phyloP scores from a whole-genome alignment of 1,140 invertebrate genomes.

The Oppia nitens region DNA sequence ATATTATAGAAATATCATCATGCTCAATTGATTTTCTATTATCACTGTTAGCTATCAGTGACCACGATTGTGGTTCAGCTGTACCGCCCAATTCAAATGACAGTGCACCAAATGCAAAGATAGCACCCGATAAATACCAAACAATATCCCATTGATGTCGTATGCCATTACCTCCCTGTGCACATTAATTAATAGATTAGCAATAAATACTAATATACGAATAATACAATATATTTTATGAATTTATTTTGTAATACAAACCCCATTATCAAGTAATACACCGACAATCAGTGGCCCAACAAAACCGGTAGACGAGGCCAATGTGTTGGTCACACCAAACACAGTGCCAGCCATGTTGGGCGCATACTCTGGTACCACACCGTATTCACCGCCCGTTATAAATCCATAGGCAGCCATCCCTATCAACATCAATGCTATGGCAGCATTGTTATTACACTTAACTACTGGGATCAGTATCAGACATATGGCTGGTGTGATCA shows the following conservation, averaged over 20 bases:
- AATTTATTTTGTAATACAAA: no score
- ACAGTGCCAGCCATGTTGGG: conserved; percentile 52
- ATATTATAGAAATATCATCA: no score
- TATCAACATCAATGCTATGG: conserved; percentile 17
- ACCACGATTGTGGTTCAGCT: conserved; percentile 30
- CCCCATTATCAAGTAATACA: conserved; percentile 1
- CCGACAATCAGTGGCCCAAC: conserved; percentile 8
- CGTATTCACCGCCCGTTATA: conserved; percentile 19
- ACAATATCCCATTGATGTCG: conserved; percentile 59
- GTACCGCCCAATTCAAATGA: conserved; percentile 40
- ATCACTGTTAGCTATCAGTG: no score
- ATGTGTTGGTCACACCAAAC: conserved; percentile 38
- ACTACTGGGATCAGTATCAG: conserved; percentile 18
- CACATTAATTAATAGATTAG: no score
- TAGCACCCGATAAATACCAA: conserved; percentile 48
- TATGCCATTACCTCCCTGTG: no score
- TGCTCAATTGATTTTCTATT: no score
- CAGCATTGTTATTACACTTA: conserved; percentile 11
- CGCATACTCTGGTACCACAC: conserved; percentile 44
- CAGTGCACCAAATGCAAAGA: conserved; percentile 47
- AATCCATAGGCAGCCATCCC: conserved; percentile 19
- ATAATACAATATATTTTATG: no score
- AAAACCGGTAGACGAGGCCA: neutral
- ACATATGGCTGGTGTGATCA: conserved; percentile 18
- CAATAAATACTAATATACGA: no score